Evolutionary conservation across 2,113 vertebrate species (phyloP), one percentile per base, ranked within the genome.

Genomic region (Calidris pugnax): DNA sequence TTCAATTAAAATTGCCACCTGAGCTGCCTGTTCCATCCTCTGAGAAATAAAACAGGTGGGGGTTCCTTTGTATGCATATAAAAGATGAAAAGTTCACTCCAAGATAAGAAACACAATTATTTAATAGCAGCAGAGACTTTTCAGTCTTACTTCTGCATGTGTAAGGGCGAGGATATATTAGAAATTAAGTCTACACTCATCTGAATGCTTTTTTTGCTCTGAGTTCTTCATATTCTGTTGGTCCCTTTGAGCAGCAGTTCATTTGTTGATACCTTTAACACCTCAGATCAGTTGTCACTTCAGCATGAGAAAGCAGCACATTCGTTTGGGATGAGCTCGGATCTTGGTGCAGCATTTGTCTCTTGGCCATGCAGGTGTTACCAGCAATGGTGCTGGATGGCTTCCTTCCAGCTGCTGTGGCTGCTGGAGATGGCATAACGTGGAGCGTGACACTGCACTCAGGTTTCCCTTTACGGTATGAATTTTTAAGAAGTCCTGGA

Each of bases 1-100:
- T 57, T 89, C 79, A 84, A 90, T 97, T 97, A 78, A 92, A 90
- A 64, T 82, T 73, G 39, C 62, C 23, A 64, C 90, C 76, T 72
- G 28, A 90, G 83, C 92, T 96, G 69, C 84, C 60, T 73, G 37
- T 89, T 94, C 69, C 10, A 19, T 90, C 27, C 48, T 79, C 64
- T 85, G 33, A 75, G 84, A 87, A 75, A 69, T 43, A 74, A 81
- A 81, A 41, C 53, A 75, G 80, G 39, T 89, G 56, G 69, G 24
- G 83, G 47, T 15, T 93, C 89, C 90, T 94, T 92, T 95, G 47
- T 92, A 32, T 28, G 30, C 51, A 6, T 74, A 82, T 60, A 83
- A 76, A 89, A 91, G 80, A 90, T 92, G 5, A 92, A 90, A 87
- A 51, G 64, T 64, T 96, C 57, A 3, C 26, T 80, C 64, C 0